Evolutionary conservation across 2,888 invertebrate species (phyloP), one percentile per base, ranked within the genome.

Genomic region (Leucophenga maculata): DNA sequence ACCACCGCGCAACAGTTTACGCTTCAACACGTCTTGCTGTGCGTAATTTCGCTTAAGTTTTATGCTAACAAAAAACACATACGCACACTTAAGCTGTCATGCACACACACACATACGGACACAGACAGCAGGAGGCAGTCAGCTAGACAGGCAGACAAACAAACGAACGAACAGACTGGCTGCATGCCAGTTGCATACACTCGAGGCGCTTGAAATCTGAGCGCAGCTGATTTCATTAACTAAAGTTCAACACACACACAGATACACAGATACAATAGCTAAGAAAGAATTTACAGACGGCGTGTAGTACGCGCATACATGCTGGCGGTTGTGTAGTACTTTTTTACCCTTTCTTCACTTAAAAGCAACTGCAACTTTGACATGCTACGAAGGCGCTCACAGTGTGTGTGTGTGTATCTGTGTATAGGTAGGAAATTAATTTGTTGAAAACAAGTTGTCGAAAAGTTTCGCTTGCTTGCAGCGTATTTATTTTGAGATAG

Each of bases 221-320:
- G 75, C 73, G 81, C 78, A 81, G 80, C 77, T 86, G 86, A 86
- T 86, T 86, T 86, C 86, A 86, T 86, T 86, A 86, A 84, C 83
- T 78, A 80, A 83, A 86, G 83, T 79, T 76, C 73, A 77, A 77
- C 78, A 75, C 22, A 54, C 18, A 18, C 16, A 11, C 26, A 20
- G 62, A 54, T 48, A 22, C 31, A 52, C 48, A 65, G 52, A n/a
- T 26, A 54, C 4, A 46, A 39, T 11, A 39, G 39, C 39, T 39
- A 39, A 39, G 39, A 39, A 39, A 39, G 39, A 39, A 39, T 6
- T 9, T 3, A 8, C 20, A 64, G 16, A 32, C 39, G 11, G 26
- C 14, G 14, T 67, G 26, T 22, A 57, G 20, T 18, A 32, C 8
- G 50, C 2, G 50, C 3, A 4, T 50, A 16, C 9, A 50, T 50